These are phyloP conservation scores for Notodromas monacha DNA, from an alignment of 2,888 invertebrate genomes.

Conservation along the genomic window DNA sequence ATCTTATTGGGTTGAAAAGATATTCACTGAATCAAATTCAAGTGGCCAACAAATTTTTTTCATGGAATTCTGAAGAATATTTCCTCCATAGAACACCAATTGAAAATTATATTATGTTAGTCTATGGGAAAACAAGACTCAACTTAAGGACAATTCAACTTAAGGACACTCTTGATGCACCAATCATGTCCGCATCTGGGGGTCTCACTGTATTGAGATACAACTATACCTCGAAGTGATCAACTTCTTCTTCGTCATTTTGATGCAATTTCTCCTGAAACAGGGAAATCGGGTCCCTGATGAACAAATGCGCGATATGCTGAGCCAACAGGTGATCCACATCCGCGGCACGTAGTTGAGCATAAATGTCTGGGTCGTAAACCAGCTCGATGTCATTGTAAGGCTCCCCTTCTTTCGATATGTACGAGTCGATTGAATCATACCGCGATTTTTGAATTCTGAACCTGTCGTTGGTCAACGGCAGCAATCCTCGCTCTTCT, in stretches of 20 bases:
- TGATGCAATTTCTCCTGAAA: slow-evolving; percentile 82
- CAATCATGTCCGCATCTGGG: no score
- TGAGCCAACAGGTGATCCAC: slow-evolving; percentile 73
- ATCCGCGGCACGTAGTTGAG: slow-evolving; percentile 45
- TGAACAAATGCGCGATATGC: slow-evolving; percentile 91
- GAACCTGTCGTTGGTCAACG: slow-evolving; percentile 35
- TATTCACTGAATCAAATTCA: slow-evolving; percentile 6
- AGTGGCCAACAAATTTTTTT: neutral
- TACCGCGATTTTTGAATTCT: slow-evolving; percentile 69
- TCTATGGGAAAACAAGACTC: no score
- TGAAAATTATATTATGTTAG: no score
- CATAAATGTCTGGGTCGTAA: slow-evolving; percentile 48
- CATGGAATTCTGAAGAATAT: no score
- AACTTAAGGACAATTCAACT: no score
- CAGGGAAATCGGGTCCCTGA: slow-evolving; percentile 74
- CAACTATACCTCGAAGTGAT: slow-evolving; percentile 88
- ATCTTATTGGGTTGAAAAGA: no score
- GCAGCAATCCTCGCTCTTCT: slow-evolving; percentile 51
- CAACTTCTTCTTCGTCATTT: slow-evolving; percentile 74
- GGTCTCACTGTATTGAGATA: no score
- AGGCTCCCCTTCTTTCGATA: slow-evolving; percentile 54
- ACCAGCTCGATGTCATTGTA: slow-evolving; percentile 79
- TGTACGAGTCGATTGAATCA: slow-evolving; percentile 85
- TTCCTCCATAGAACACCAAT: no score
- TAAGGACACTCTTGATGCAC: no score